Base-by-base conservation (phyloP, 1,140 invertebrate genomes). In the Caenorhabditis inopinata region DNA sequence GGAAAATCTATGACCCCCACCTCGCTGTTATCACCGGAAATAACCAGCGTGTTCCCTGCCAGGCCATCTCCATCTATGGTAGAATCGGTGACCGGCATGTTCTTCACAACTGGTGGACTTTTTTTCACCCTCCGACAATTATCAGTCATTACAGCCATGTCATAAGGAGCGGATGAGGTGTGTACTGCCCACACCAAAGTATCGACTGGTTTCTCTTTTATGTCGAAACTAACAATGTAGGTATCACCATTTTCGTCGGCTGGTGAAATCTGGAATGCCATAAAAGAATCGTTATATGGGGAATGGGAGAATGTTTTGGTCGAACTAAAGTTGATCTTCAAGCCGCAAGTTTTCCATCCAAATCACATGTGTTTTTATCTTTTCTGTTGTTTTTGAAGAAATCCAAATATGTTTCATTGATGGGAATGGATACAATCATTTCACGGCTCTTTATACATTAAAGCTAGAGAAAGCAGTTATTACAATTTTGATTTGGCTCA, bases 61-160 rank as follows among this genome's bases (percentile, higher is more conserved):
- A 78, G 76, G 23, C 49, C 53, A n/a, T 58, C 76, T 4, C 51
- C 47, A 47, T 32, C 47, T 18, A 53, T 78, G 21, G 76, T 78
- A 0, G 53, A 38, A 62, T 78, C 53, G 18, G 21, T 46, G 6
- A 78, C 38, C 16, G 76, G 53, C 38, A 78, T 78, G 32, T 78
- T 53, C 53, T 53, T 58, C 76, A 78, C 53, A 12, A 78, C 25
- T 7, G 49, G 76, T 4, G 76, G 76, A 62, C 76, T 78, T 47
- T 78, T 78, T 23, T 78, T 78, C 21, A 78, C 76, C n/a, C 76
- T 16, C 18, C 47, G 49, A 35, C 76, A 78, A 47, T 78, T 78
- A 42, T 78, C 76, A 58, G 42, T 49, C 76, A 78, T 78, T 42
- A 58, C 51, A 58, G 76, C 76, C 76, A 78, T 78, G 38, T 78